phyloP scores from a whole-genome alignment of 2,888 invertebrate genomes.

The Drosophila cracens region DNA sequence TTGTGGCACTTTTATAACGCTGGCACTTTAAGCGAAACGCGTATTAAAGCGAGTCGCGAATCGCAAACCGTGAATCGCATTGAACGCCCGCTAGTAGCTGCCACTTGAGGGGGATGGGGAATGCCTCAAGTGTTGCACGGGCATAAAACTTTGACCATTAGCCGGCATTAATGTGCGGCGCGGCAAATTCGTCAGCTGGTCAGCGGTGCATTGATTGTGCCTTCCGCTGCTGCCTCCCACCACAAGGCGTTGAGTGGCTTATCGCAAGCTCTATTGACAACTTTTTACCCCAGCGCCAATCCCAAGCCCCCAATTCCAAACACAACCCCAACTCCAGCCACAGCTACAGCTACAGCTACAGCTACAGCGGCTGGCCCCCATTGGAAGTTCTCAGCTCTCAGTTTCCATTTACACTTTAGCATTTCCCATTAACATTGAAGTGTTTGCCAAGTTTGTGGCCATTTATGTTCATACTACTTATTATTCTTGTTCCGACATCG shows the following conservation, averaged over 20 bases:
- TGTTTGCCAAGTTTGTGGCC: conserved; percentile 10
- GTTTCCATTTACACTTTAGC: conserved; percentile 1
- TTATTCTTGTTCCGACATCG: background rate
- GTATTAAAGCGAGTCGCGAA: conserved; percentile 45
- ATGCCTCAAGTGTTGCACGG: conserved; percentile 72
- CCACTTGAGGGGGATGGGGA: conserved; percentile 35
- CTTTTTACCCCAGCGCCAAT: conserved; percentile 22
- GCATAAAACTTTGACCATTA: conserved; percentile 78
- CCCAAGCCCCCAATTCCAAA: background rate
- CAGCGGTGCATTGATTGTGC: conserved; percentile 63
- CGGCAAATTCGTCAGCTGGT: conserved; percentile 74
- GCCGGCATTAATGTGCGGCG: conserved; percentile 72
- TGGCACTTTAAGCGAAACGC: conserved; percentile 50
- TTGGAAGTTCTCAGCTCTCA: conserved; percentile 4
- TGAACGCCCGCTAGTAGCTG: conserved; percentile 8
- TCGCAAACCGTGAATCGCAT: conserved; percentile 5
- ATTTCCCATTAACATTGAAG: conserved; percentile 6
- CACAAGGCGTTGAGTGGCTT: conserved; percentile 48
- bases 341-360: background rate
- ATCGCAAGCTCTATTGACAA: conserved; percentile 40
- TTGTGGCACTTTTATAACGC: conserved; percentile 38
- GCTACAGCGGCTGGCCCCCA: too few relatives aligned
- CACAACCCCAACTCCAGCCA: background rate
- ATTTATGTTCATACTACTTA: background rate
- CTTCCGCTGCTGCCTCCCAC: background rate